Conservation (phyloP, 2,888 invertebrate genomes). For the Uloborus plumipes region DNA sequence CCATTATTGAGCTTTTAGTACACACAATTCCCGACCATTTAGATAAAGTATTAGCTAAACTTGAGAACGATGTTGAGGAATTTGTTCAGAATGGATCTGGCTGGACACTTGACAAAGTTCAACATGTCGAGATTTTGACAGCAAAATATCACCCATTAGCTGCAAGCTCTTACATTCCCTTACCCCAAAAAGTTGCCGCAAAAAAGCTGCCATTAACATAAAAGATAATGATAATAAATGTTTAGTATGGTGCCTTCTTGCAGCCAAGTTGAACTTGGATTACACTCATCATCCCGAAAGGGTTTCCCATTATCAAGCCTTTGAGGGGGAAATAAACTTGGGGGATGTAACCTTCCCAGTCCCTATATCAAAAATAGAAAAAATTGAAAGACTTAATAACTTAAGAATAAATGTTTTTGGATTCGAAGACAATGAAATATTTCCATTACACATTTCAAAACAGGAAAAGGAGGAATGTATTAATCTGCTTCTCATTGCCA, state of each 20-base stretch:
- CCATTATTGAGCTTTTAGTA: too few relatives aligned
- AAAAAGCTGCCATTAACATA: too few relatives aligned
- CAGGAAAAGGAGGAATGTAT: not conserved
- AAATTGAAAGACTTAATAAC: slow-evolving; percentile 15
- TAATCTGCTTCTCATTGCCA: not conserved
- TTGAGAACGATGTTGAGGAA: too few relatives aligned
- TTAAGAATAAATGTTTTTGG: slow-evolving; percentile 17
- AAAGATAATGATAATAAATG: too few relatives aligned
- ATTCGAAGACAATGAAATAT: not conserved
- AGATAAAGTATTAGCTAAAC: too few relatives aligned
- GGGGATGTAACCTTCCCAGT: not conserved
- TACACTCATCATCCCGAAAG: not conserved
- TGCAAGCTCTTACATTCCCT: too few relatives aligned
- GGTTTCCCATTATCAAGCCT: not conserved
- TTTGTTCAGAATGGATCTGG: too few relatives aligned
- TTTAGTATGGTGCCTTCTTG: not conserved
- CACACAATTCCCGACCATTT: too few relatives aligned
- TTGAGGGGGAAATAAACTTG: not conserved
- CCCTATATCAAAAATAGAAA: not conserved
- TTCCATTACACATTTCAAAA: slow-evolving; percentile 5
- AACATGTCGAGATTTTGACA: too few relatives aligned
- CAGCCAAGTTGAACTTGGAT: not conserved
- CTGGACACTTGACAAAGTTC: too few relatives aligned
- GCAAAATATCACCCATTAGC: too few relatives aligned
- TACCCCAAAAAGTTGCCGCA: too few relatives aligned